Percentiles rank a stretch among this genome's conserved stretches.
Conservation (phyloP, 2,113 vertebrate genomes). For the Nycticebus coucang region DNA sequence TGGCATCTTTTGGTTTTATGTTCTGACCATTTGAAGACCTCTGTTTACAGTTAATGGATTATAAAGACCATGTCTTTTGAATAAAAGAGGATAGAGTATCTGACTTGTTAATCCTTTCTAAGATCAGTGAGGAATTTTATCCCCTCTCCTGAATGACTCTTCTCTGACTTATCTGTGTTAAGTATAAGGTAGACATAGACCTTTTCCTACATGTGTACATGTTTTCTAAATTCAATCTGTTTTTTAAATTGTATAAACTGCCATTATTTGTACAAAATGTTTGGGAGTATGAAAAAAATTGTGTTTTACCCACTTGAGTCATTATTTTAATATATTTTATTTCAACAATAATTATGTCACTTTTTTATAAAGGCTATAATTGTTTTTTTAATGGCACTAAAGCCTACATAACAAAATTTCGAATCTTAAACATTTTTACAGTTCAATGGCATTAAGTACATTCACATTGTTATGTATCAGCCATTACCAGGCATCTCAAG, state of each 20-base stretch:
- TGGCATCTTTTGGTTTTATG: background rate
- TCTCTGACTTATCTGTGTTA: background rate
- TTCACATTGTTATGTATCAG: background rate
- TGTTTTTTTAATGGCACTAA: background rate
- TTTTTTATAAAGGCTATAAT: background rate
- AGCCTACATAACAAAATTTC: background rate
- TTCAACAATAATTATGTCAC: background rate
- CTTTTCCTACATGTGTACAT: background rate
- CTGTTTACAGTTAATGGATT: background rate
- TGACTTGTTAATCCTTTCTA: background rate
- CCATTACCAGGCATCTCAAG: background rate
- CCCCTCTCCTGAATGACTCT: background rate
- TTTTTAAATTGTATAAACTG: background rate
- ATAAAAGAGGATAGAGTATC: background rate
- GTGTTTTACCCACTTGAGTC: background rate
- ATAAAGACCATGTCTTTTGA: background rate
- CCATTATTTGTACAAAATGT: background rate
- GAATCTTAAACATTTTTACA: background rate
- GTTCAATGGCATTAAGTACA: background rate
- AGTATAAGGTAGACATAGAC: background rate
- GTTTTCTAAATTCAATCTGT: background rate
- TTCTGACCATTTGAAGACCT: background rate
- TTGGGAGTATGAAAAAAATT: background rate
- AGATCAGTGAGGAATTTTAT: background rate
- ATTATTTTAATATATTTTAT: background rate